These are phyloP conservation scores for Spatula versicolor DNA, from an alignment of 2,797 vertebrate genomes.

Conservation along the genomic window DNA sequence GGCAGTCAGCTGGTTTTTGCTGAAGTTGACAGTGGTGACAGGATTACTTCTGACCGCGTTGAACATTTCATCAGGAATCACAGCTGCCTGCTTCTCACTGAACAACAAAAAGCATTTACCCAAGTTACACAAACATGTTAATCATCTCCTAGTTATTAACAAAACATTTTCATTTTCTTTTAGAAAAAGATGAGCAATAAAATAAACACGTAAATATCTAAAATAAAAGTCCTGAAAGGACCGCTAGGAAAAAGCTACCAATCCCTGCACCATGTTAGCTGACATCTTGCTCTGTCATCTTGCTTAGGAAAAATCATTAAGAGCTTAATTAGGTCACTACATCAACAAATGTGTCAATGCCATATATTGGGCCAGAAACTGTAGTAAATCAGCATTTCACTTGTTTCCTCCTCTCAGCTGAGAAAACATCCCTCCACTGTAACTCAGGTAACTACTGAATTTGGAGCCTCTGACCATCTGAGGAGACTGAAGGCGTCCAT, in stretches of 20 bases:
- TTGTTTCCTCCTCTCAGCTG: not conserved
- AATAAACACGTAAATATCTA: not conserved
- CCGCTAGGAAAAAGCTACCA: not conserved
- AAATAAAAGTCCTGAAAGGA: not conserved
- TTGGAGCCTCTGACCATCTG: not conserved
- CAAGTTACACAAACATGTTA: not conserved
- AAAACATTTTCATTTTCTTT: not conserved
- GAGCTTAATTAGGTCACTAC: not conserved
- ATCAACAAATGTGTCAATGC: not conserved
- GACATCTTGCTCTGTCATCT: not conserved
- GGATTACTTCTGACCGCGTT: conserved; percentile 76
- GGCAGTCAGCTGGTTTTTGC: conserved; percentile 89
- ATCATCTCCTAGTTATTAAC: not conserved
- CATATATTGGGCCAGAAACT: not conserved
- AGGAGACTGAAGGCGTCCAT: not conserved
- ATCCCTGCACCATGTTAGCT: not conserved
- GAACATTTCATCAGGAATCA: conserved; percentile 88
- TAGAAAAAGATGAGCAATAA: not conserved
- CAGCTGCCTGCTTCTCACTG: conserved; percentile 86
- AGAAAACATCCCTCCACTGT: not conserved
- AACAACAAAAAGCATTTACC: not conserved
- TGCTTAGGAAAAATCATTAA: not conserved
- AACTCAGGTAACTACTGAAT: accelerated
- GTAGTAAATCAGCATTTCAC: not conserved
- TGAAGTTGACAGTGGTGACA: conserved; percentile 87